Percentiles rank a stretch among this genome's conserved stretches.
Conservation (phyloP, 2,888 invertebrate species). For the Leptinotarsa haldemani region DNA sequence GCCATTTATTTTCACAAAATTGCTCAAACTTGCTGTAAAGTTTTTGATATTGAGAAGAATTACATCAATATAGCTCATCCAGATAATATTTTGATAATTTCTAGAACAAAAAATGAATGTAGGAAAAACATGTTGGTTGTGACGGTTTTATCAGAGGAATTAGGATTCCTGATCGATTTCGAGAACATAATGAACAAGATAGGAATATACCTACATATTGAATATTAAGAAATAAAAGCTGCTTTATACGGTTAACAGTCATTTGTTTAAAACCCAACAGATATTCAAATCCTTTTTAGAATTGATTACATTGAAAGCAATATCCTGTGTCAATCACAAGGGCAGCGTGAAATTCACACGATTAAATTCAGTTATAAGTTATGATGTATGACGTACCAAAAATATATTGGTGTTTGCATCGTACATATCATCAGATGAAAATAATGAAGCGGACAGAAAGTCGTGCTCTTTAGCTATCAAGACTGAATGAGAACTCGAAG, state of each 20-base stretch:
- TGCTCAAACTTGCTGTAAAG: no score
- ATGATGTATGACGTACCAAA: slow-evolving; percentile 12
- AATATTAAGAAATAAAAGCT: not conserved
- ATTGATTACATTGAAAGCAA: slow-evolving; percentile 20
- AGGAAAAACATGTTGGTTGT: no score
- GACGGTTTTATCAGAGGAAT: no score
- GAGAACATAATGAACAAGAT: not conserved
- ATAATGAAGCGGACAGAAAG: slow-evolving; percentile 11
- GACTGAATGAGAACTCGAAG: slow-evolving; percentile 21
- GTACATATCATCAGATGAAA: slow-evolving; percentile 9
- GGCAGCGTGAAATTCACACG: slow-evolving; percentile 2
- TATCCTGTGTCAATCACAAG: slow-evolving; percentile 18
- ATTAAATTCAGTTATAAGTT: slow-evolving; percentile 7
- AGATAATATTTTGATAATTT: no score
- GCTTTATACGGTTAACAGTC: not conserved
- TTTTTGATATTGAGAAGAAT: no score
- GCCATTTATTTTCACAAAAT: no score
- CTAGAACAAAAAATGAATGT: no score
- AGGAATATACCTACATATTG: not conserved
- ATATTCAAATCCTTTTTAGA: not conserved
- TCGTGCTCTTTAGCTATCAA: slow-evolving; percentile 1
- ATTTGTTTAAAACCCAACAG: not conserved
- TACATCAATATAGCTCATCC: no score
- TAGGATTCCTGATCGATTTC: no score
- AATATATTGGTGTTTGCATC: slow-evolving; percentile 20